Base-by-base conservation (phyloP, 2,113 vertebrate species). In the Leptodactylus fuscus region DNA sequence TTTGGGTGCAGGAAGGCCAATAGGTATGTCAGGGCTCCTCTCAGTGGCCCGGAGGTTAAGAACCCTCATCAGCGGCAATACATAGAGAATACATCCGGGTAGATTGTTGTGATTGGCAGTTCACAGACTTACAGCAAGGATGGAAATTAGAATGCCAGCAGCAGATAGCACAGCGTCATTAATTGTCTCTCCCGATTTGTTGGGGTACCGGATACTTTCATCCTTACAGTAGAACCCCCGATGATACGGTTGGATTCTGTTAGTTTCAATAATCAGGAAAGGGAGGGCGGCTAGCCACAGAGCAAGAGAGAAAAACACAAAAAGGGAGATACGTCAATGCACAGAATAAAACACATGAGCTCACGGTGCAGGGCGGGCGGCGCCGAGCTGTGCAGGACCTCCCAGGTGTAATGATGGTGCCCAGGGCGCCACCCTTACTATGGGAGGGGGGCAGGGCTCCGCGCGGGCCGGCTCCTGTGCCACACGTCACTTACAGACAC, bases 231-330 rank as follows among this genome's bases (percentile, higher is more conserved):
- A 98, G 94, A 99, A 98, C 60, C 98, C 97, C 82, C 97, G 93
- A 85, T 90, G 94, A 92, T 98, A 99, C 79, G 98, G 97, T 84
- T 95, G 94, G 90, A 99, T 97, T 94, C 96, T 96, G 96, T 97
- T 99, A 46, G 97, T 97, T 95, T 99, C 97, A 83, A 99, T 98
- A 93, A 99, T 97, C 94, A 99, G 95, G 95, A 99, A 99, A 90
- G 98, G 98, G 90, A 99, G 95, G 91, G 95, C 96, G 83, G 97
- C 97, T 99, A 90, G 89, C 90, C 78, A 90, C 88, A 92, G 91
- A 92, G 10, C 88, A 88, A 93, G 88, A 90, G 88, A 89, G 65
- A 41, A 74, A 24, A 27, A 67, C 85, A 79, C 90, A 32, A 91
- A 88, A 89, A 85, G 93, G 89, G 87, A 81, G 48, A 82, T 18